phyloP scores from a whole-genome alignment of 2,797 vertebrate genomes.

The Sebastiscus tertius region DNA sequence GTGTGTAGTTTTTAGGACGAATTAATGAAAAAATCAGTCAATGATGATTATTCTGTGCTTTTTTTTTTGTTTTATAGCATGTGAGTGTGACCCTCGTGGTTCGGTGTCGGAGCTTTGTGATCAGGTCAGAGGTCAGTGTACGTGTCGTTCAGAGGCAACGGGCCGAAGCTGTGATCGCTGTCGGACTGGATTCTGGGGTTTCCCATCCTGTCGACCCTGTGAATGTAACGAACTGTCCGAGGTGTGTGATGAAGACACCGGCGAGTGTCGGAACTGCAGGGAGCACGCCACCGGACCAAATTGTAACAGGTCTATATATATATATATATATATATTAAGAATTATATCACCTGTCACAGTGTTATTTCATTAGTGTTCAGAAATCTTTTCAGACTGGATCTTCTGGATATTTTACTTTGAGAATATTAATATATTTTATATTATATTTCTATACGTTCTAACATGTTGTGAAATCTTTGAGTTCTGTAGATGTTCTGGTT shows the following conservation, averaged over 20 bases:
- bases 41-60: neutral
- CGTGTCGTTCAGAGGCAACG: slow-evolving; percentile 74
- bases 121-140: slow-evolving; percentile 86
- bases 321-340: too few species aligned
- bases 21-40: neutral
- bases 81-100: slow-evolving; percentile 85
- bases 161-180: slow-evolving; percentile 85
- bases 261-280: slow-evolving; percentile 82
- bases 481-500: neutral
- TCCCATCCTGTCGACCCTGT: slow-evolving; percentile 86
- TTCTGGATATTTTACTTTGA: neutral
- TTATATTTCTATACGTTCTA: neutral
- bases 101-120: slow-evolving; percentile 83
- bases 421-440: neutral
- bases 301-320: slow-evolving; percentile 81
- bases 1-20: neutral
- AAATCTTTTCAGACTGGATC: neutral
- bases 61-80: slow-evolving; percentile 72
- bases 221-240: slow-evolving; percentile 83
- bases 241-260: slow-evolving; percentile 80
- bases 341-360: too few species aligned
- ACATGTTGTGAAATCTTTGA: neutral
- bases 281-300: slow-evolving; percentile 77
- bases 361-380: neutral
- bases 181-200: slow-evolving; percentile 83